Conservation (phyloP, 1,140 invertebrate species). For the Drosophila simulans region DNA sequence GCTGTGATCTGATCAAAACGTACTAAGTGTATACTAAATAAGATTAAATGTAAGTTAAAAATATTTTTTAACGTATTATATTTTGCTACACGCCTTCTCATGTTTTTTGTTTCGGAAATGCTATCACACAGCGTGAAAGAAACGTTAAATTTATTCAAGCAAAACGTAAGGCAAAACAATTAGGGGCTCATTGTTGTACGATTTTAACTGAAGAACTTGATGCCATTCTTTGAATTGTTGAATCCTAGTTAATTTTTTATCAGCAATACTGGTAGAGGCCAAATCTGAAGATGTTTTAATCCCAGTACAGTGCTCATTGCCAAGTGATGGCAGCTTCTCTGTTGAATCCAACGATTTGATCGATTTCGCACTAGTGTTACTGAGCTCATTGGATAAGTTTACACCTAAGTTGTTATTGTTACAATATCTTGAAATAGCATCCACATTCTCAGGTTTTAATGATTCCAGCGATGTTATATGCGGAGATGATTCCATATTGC, state of each 20-base stretch:
- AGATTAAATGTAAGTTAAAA: neutral
- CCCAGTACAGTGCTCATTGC: conserved; percentile 60
- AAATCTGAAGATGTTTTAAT: conserved; percentile 34
- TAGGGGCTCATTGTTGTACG: conserved; percentile 90
- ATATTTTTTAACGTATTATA: neutral
- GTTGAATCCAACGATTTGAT: neutral
- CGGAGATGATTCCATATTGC: conserved; percentile 1
- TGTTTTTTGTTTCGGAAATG: conserved; percentile 19
- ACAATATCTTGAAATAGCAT: conserved; percentile 55
- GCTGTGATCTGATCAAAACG: conserved; percentile 4
- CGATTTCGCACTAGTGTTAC: conserved; percentile 6
- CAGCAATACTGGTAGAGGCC: neutral
- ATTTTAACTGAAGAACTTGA: conserved; percentile 89
- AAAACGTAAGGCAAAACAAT: conserved; percentile 96
- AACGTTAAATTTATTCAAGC: conserved; percentile 88
- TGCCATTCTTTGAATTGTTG: conserved; percentile 91
- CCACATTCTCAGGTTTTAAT: conserved; percentile 44
- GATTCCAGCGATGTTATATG: conserved; percentile 9
- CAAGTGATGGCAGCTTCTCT: neutral
- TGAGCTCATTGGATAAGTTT: conserved; percentile 4
- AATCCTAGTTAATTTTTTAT: conserved; percentile 8
- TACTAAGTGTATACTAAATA: conserved; percentile 1
- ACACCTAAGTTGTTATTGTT: conserved; percentile 64
- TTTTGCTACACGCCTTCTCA: conserved; percentile 1
- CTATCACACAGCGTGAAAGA: conserved; percentile 13